Evolutionary conservation across 2,888 invertebrate genomes (phyloP).

Genomic region (Bhutanitis thaidina): DNA sequence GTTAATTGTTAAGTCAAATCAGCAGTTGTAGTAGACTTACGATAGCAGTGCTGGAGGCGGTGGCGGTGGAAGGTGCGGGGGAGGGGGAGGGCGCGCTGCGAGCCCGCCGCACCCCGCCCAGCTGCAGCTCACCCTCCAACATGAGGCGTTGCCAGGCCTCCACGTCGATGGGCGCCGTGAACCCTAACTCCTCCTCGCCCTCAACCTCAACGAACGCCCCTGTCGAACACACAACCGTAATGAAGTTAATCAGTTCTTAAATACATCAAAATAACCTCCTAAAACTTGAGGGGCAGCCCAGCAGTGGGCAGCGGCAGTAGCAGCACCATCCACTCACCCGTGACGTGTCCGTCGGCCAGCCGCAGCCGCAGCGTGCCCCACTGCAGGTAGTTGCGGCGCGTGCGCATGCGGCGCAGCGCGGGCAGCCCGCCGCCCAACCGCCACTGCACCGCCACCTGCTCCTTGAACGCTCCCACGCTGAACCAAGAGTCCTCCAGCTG

Average conservation of each 20-base stretch:
- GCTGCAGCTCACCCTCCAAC: slow-evolving; percentile 56
- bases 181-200: slow-evolving; percentile 71
- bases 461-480: slow-evolving; percentile 84
- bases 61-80: slow-evolving; percentile 25
- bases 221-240: not conserved
- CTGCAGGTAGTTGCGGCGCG: slow-evolving; percentile 47
- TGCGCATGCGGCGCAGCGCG: slow-evolving; percentile 37
- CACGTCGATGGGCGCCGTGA: slow-evolving; percentile 68
- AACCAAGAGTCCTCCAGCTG: slow-evolving; percentile 72
- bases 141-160: slow-evolving; percentile 73
- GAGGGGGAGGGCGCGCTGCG: slow-evolving; percentile 25
- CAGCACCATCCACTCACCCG: slow-evolving; percentile 63
- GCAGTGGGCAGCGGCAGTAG: slow-evolving; percentile 83
- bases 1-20: too few relatives aligned
- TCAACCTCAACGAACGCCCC: slow-evolving; percentile 70
- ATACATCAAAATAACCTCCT: too few relatives aligned
- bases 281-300: slow-evolving; percentile 58
- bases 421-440: slow-evolving; percentile 62
- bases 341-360: slow-evolving; percentile 28
- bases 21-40: slow-evolving; percentile 1
- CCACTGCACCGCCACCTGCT: slow-evolving; percentile 86
- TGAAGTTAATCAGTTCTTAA: too few relatives aligned
- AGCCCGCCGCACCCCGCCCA: slow-evolving; percentile 51
- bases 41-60: slow-evolving; percentile 20
- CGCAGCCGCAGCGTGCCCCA: slow-evolving; percentile 39